A percentile compares a stretch with the other conserved stretches of the same genome.
phyloP scores from a whole-genome alignment of 2,888 invertebrate species.

The Rhodophaea formosa region DNA sequence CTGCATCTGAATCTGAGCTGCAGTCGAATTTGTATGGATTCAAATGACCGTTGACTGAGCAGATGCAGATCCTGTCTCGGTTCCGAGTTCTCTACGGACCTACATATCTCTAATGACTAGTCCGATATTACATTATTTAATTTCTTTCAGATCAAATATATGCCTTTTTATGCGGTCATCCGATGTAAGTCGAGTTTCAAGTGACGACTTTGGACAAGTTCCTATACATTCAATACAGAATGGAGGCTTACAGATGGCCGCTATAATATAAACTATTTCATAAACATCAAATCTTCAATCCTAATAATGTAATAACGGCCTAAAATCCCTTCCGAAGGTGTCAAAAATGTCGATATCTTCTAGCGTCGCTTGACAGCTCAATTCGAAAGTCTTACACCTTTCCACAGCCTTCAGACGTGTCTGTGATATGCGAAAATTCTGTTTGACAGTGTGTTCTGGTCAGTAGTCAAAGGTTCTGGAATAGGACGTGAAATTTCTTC shows the following conservation, averaged over 20 bases:
- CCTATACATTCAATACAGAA: too few species aligned
- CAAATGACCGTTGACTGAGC: too few species aligned
- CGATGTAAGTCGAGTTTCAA: too few species aligned
- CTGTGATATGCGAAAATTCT: not conserved
- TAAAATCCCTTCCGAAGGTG: slow-evolving; percentile 6
- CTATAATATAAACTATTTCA: not conserved
- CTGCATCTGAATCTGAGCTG: too few species aligned
- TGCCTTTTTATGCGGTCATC: too few species aligned
- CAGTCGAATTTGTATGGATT: too few species aligned
- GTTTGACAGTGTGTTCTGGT: not conserved
- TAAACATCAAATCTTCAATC: not conserved
- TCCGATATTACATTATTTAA: slow-evolving; percentile 1
- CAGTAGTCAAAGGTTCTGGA: not conserved
- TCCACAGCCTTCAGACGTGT: not conserved
- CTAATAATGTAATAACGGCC: slow-evolving; percentile 1
- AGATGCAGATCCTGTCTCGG: too few species aligned
- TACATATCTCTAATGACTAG: not conserved
- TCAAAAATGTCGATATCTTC: slow-evolving; percentile 4
- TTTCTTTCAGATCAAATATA: not conserved
- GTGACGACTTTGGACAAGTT: too few species aligned
- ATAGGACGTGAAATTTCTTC: too few species aligned
- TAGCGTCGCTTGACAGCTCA: not conserved
- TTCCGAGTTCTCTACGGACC: too few species aligned
- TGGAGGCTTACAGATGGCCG: not conserved
- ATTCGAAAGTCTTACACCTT: not conserved